A percentile compares a stretch with the other conserved stretches of the same genome.
Conservation (phyloP, 2,113 vertebrate genomes). For the Suricata suricatta region DNA sequence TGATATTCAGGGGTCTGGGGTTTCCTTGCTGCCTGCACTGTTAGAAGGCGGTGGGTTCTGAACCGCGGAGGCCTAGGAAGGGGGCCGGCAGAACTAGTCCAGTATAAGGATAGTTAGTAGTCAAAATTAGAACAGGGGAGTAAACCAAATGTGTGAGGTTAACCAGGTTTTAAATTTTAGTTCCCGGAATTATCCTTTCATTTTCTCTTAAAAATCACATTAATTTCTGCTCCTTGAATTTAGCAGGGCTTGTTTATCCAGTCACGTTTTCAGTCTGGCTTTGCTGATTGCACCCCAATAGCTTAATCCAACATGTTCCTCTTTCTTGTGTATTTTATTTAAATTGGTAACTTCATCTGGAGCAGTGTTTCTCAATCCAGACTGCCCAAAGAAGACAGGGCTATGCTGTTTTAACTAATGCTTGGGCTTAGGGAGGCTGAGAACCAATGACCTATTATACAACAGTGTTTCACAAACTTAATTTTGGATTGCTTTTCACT, state of each 20-base stretch:
- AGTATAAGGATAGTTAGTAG: background rate
- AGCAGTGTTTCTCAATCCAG: background rate
- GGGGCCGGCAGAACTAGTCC: fast-evolving
- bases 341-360: background rate
- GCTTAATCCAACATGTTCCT: background rate
- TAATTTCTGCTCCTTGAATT: background rate
- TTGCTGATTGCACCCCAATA: background rate
- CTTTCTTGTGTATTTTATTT: background rate
- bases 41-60: fast-evolving
- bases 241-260: background rate
- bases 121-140: background rate
- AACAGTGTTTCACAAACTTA: background rate
- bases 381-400: background rate
- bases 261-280: background rate
- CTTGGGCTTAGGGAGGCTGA: background rate
- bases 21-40: fast-evolving
- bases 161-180: background rate
- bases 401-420: background rate
- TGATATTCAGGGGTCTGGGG: fast-evolving
- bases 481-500: background rate
- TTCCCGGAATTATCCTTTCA: background rate
- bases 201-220: background rate
- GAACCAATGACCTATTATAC: background rate
- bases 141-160: background rate
- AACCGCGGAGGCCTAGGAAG: fast-evolving